Evolutionary conservation across 2,888 invertebrate species (phyloP), one percentile per base, ranked within the genome.

Genomic region (Platycnemis pennipes): DNA sequence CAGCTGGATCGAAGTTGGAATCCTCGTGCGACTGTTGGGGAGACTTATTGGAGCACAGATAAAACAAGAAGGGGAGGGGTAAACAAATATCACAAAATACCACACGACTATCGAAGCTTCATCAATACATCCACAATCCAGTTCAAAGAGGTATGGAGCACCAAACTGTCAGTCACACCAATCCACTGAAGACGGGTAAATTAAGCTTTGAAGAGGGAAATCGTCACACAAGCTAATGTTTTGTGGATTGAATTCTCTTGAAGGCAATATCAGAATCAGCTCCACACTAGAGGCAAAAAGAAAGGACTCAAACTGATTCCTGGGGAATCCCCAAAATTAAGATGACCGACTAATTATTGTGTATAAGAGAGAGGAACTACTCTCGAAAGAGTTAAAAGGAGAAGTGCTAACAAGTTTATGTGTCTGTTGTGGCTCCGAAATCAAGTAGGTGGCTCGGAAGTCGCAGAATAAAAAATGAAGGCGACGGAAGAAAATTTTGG

Each of bases 391-490:
- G 77, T 77, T 77, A 77, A 77, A 37, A 37, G 77, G 37, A 26
- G n/a, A 63, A 63, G 91, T 91, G 91, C 91, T 63, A 91, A 63
- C 63, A 69, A 44, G 91, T 91, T 91, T 56, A 91, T 91, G 91
- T 44, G 63, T 69, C 69, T 77, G 77, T 91, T 91, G 91, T 26
- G 46, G 44, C 69, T 19, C 44, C 91, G 16, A 11, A 77, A 77
- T 77, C 77, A 11, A 77, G 37, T 31, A 37, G 77, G 77, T 31
- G 63, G 63, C 63, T 77, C 37, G 16, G 26, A 37, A 37, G 5
- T 1, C 77, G 26, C 77, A 2, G 37, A 37, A 77, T 77, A 2
- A 46, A 87, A 87, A 46, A 87, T 16, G n/a, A 46, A 1, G 45
- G 26, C n/a, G n/a, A 46, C 87, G 4, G 45, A n/a, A 26, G 16